phyloP scores from a whole-genome alignment of 2,113 vertebrate genomes.

The Megaceryle maxima region DNA sequence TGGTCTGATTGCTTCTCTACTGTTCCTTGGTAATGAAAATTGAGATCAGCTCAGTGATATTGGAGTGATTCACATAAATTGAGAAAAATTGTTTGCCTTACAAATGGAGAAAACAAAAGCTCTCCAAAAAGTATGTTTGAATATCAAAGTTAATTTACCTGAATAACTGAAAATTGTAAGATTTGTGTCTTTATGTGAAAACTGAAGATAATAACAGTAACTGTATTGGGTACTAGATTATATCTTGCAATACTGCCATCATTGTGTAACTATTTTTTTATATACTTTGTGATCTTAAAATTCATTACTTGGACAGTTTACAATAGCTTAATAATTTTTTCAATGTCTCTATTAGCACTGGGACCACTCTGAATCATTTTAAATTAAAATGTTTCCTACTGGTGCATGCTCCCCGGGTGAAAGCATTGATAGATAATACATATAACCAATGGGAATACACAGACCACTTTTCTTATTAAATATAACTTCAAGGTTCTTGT shows the following conservation, averaged over 20 bases:
- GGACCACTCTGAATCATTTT: not conserved
- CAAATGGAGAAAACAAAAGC: not conserved
- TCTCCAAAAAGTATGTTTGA: not conserved
- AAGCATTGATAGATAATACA: not conserved
- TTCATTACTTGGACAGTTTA: not conserved
- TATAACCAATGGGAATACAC: not conserved
- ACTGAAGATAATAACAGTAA: not conserved
- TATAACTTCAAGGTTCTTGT: not conserved
- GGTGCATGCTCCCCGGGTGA: not conserved
- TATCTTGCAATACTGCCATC: not conserved
- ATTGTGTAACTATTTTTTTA: not conserved
- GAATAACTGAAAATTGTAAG: not conserved
- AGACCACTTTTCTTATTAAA: not conserved
- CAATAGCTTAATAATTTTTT: slow-evolving; percentile 7
- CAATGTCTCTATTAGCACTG: not conserved
- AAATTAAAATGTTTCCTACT: not conserved
- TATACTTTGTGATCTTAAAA: not conserved
- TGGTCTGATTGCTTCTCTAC: not conserved
- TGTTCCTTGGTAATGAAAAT: not conserved
- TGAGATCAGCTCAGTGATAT: not conserved
- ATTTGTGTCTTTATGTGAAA: not conserved
- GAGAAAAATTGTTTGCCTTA: not conserved
- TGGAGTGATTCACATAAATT: not conserved
- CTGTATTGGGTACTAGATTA: not conserved
- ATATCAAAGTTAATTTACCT: not conserved